Conservation (phyloP, 2,888 invertebrate genomes). For the Drosophila algonquin region DNA sequence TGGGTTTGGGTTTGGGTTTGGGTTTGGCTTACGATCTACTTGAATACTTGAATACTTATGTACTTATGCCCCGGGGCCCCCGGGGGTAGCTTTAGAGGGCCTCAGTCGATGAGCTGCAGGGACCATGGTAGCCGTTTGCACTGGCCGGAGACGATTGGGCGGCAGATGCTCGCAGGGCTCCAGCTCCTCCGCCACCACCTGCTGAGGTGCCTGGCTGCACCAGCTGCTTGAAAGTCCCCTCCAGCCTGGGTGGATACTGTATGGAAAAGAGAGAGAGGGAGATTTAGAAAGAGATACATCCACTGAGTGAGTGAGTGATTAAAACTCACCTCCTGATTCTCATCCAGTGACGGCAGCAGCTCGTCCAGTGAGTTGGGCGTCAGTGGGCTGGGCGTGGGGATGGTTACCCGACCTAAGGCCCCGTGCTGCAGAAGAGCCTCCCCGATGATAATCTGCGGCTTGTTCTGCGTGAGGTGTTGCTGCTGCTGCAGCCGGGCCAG, state of each 20-base stretch:
- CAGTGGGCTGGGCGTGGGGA: constrained; percentile 89
- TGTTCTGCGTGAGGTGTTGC: constrained; percentile 85
- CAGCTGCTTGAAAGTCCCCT: constrained; percentile 66
- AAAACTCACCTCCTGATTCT: constrained; percentile 88
- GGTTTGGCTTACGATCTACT: constrained; percentile 28
- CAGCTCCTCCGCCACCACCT: constrained; percentile 25
- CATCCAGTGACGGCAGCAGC: constrained; percentile 91
- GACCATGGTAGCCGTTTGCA: constrained; percentile 81
- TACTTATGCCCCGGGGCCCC: constrained; percentile 6
- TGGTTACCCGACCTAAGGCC: constrained; percentile 73
- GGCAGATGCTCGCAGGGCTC: constrained; percentile 54
- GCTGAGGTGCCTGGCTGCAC: constrained; percentile 56
- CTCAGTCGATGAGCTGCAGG: constrained; percentile 86
- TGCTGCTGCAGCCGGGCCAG: constrained; percentile 88
- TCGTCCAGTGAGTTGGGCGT: constrained; percentile 94
- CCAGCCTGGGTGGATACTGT: constrained; percentile 72
- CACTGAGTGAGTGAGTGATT: background rate
- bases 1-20: constrained; percentile 30
- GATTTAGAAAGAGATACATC: background rate
- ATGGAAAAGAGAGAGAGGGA: background rate
- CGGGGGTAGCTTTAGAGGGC: constrained; percentile 72
- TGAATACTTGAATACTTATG: constrained; percentile 9
- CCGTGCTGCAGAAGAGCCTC: constrained; percentile 83
- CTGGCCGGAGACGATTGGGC: constrained; percentile 76
- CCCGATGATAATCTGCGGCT: constrained; percentile 84